Conservation (phyloP, 1,140 invertebrate species). For the Nymphalis io region DNA sequence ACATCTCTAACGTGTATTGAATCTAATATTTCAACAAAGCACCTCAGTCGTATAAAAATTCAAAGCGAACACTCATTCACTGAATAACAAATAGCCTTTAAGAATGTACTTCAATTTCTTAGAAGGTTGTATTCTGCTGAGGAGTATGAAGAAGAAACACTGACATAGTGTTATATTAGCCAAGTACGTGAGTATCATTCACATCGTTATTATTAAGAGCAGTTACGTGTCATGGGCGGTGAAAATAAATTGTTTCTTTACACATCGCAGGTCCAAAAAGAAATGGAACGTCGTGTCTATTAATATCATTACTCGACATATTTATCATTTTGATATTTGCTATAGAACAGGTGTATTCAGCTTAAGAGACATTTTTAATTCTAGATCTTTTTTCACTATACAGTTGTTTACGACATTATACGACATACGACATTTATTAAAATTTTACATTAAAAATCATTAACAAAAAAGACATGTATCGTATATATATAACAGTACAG, state of each 20-base stretch:
- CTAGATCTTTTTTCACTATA: no score
- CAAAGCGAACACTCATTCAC: constrained; percentile 36
- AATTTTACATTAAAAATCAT: no score
- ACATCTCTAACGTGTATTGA: constrained; percentile 16
- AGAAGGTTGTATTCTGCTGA: constrained; percentile 38
- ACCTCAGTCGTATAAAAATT: constrained; percentile 38
- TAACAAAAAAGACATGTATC: no score
- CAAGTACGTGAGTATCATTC: constrained; percentile 61
- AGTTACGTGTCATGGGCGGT: constrained; percentile 34
- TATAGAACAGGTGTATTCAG: no score
- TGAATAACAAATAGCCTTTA: constrained; percentile 46
- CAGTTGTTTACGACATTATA: no score
- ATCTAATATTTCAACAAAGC: constrained; percentile 26
- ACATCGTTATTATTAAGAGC: constrained; percentile 59
- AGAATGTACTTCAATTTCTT: constrained; percentile 46
- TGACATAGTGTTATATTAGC: constrained; percentile 59
- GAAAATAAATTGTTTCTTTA: constrained; percentile 40
- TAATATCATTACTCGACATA: constrained; percentile 29
- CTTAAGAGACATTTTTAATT: no score
- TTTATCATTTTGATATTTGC: constrained; percentile 26
- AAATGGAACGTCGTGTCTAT: constrained; percentile 33
- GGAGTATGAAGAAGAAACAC: constrained; percentile 33
- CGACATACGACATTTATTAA: no score
- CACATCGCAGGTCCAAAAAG: constrained; percentile 26
- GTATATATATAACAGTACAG: no score